phyloP scores from a whole-genome alignment of 2,888 invertebrate species.

The Aromia moschata region DNA sequence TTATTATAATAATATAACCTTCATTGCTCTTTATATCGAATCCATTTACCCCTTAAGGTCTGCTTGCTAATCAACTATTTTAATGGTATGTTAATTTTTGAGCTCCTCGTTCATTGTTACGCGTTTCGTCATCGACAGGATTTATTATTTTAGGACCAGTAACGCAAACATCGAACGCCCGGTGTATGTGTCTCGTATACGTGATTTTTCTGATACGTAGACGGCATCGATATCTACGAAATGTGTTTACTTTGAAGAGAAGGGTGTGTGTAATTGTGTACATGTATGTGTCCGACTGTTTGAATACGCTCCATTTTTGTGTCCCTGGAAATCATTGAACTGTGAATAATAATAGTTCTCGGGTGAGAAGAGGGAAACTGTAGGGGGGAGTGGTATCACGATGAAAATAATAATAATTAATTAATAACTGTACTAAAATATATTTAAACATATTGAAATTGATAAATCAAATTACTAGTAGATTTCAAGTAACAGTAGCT shows the following conservation, averaged over 20 bases:
- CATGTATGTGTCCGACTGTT: no score
- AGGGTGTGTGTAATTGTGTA: not conserved
- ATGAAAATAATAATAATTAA: no score
- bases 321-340: not conserved
- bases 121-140: not conserved
- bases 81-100: constrained; percentile 7
- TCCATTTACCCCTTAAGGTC: not conserved
- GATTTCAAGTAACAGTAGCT: no score
- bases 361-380: no score
- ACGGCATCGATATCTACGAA: not conserved
- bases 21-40: not conserved
- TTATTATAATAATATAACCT: no score
- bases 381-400: no score
- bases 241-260: not conserved
- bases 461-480: no score
- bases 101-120: constrained; percentile 2
- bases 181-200: not conserved
- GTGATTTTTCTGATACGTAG: not conserved
- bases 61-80: not conserved
- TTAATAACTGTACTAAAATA: no score
- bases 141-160: constrained; percentile 6
- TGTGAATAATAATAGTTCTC: no score
- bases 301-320: not conserved
- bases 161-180: not conserved
- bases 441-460: no score